phyloP scores from a whole-genome alignment of 2,888 invertebrate genomes.

The Clistopyga incitator region DNA sequence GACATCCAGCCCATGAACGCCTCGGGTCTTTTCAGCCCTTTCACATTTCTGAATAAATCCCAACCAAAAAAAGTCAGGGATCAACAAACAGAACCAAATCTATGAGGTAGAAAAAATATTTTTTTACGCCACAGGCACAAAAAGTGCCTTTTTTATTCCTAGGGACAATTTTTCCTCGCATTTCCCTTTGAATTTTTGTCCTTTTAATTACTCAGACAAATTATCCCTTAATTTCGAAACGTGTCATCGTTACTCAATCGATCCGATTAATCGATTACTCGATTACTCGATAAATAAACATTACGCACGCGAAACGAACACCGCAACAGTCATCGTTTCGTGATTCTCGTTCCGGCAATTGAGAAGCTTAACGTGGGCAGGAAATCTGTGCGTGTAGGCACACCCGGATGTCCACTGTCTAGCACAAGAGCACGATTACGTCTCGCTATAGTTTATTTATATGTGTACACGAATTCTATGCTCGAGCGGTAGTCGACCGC shows the following conservation, averaged over 20 bases:
- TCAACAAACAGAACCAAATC: background rate
- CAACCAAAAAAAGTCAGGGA: background rate
- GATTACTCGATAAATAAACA: conserved; percentile 11
- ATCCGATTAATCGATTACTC: conserved; percentile 32
- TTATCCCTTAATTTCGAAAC: too few species aligned
- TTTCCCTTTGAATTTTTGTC: too few species aligned
- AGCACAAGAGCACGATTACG: conserved; percentile 56
- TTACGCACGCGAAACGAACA: background rate
- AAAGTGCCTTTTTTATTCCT: too few species aligned
- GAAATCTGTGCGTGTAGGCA: conserved; percentile 67
- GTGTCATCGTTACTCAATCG: background rate
- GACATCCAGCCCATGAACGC: conserved; percentile 42
- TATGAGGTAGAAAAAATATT: background rate
- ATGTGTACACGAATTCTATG: conserved; percentile 27
- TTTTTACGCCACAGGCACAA: background rate
- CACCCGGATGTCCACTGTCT: conserved; percentile 66
- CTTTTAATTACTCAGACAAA: too few species aligned
- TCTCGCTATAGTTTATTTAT: conserved; percentile 10
- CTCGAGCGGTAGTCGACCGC: conserved; percentile 21
- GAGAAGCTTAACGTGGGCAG: conserved; percentile 61
- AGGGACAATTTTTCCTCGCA: too few species aligned
- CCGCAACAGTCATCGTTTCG: conserved; percentile 12
- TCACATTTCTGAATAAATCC: conserved; percentile 7
- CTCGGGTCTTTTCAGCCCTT: conserved; percentile 29
- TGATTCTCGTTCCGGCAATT: conserved; percentile 44